Conservation (phyloP, 2,113 vertebrate species). For the Seriola aureovittata region DNA sequence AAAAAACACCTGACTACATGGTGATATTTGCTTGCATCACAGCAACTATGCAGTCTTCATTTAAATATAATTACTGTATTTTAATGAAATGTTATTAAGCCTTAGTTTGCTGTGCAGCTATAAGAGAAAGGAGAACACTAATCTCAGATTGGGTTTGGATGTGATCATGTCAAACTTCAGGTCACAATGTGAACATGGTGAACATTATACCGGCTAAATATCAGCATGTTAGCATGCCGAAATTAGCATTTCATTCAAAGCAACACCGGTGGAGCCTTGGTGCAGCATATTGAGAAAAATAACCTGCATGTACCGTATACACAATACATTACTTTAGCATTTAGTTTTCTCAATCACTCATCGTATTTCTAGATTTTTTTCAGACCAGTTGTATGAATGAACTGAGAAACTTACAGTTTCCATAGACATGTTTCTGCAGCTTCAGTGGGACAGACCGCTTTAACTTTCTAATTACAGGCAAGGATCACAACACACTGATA, state of each 20-base stretch:
- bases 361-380: neutral
- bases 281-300: neutral
- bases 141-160: too few relatives aligned
- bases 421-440: constrained; percentile 25
- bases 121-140: too few relatives aligned
- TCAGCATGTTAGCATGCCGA: neutral
- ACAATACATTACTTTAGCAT: too few relatives aligned
- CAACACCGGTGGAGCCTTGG: neutral
- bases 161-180: neutral
- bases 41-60: too few relatives aligned
- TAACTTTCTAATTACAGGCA: constrained; percentile 56
- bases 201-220: too few relatives aligned
- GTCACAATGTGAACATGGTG: too few relatives aligned
- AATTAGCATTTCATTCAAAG: neutral
- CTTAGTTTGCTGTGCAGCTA: too few relatives aligned
- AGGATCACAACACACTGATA: constrained; percentile 33
- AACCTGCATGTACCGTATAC: too few relatives aligned
- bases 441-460: constrained; percentile 28
- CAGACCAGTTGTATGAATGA: neutral
- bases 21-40: too few relatives aligned
- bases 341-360: too few relatives aligned
- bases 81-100: too few relatives aligned
- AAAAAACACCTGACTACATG: neutral
- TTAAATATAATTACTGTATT: too few relatives aligned
- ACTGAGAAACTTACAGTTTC: constrained; percentile 3